Evolutionary conservation across 2,797 vertebrate genomes (phyloP).

Genomic region (Martes flavigula): DNA sequence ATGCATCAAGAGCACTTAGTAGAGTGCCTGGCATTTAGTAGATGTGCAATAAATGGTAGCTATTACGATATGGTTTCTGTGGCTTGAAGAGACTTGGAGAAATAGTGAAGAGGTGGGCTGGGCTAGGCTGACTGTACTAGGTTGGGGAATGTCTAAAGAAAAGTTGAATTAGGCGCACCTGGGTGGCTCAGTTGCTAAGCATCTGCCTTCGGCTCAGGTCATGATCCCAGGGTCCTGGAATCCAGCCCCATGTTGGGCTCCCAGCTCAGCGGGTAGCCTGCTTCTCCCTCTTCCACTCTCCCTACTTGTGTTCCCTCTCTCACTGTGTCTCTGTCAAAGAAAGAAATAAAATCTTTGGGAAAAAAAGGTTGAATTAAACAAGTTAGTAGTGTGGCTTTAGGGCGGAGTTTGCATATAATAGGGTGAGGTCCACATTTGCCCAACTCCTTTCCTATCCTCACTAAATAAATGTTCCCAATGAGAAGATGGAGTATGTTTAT

Average conservation of each 20-base stretch:
- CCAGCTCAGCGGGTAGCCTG: no score
- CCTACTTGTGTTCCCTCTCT: no score
- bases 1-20: not conserved
- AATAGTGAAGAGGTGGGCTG: not conserved
- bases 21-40: not conserved
- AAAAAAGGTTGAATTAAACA: slow-evolving; percentile 30
- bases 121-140: not conserved
- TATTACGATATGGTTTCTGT: not conserved
- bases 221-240: no score
- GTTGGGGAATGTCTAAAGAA: not conserved
- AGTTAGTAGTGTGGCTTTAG: not conserved
- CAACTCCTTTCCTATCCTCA: not conserved
- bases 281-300: no score
- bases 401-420: not conserved
- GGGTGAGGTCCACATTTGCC: not conserved
- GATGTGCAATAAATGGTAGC: not conserved
- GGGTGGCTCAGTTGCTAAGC: no score
- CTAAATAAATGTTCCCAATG: not conserved
- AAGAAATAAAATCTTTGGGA: not conserved
- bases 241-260: no score
- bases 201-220: no score
- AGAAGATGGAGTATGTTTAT: not conserved
- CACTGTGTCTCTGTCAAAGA: no score
- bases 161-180: not conserved
- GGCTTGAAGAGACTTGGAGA: not conserved